A percentile compares a stretch with the other conserved stretches of the same genome.
Evolutionary conservation across 2,797 vertebrate species (phyloP).

Genomic region (Tragopan temminckii): DNA sequence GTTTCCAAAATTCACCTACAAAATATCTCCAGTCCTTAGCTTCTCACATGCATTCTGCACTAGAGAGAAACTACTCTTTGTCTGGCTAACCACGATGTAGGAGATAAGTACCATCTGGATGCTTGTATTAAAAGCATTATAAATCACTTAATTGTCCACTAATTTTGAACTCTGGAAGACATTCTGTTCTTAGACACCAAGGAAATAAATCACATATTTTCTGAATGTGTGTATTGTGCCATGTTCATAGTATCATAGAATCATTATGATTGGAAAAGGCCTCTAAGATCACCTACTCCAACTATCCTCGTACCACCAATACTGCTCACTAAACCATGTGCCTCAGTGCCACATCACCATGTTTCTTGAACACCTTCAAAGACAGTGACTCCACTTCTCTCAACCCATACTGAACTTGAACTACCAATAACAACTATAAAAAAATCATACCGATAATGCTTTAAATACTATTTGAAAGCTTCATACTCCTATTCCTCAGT

Average conservation of each 20-base stretch:
- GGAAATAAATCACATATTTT: neutral
- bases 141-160: neutral
- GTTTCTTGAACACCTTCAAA: no score
- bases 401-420: neutral
- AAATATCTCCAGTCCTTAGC: fast-evolving
- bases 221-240: neutral
- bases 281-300: no score
- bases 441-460: neutral
- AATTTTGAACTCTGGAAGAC: neutral
- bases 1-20: neutral
- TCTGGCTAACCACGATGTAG: neutral
- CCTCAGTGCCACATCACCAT: no score
- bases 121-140: neutral
- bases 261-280: no score
- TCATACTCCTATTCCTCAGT: neutral
- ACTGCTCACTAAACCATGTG: no score
- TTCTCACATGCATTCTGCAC: fast-evolving
- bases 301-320: no score
- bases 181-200: neutral
- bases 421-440: neutral
- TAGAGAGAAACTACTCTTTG: neutral
- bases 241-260: neutral
- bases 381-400: no score
- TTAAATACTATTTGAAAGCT: neutral
- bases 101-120: neutral